These are phyloP conservation scores for Cynodonichthys magdalenae DNA, from an alignment of 2,797 vertebrate species.

Conservation along the genomic window DNA sequence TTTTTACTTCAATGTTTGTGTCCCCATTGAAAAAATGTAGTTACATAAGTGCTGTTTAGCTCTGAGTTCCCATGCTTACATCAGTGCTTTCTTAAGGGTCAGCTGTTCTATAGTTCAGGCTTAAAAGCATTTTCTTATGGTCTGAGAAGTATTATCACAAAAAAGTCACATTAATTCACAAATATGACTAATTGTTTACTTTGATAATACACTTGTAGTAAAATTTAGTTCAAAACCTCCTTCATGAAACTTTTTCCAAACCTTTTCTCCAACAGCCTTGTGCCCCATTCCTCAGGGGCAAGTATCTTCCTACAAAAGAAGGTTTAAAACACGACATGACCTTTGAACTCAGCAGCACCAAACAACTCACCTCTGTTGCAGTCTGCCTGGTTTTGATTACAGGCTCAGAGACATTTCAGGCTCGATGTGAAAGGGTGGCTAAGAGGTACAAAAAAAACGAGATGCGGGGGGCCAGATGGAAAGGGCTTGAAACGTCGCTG, in stretches of 20 bases:
- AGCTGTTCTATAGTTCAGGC: background rate
- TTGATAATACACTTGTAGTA: background rate
- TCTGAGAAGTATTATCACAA: no score
- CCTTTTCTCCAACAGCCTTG: constrained; percentile 15
- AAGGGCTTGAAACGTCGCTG: constrained; percentile 22
- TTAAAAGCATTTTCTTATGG: constrained; percentile 5
- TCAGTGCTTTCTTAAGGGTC: constrained; percentile 32
- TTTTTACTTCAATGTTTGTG: constrained; percentile 38
- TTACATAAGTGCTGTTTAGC: constrained; percentile 33
- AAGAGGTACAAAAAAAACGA: constrained; percentile 28
- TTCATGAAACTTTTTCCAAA: constrained; percentile 18
- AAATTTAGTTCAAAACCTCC: background rate
- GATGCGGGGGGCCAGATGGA: background rate
- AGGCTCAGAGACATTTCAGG: constrained; percentile 46
- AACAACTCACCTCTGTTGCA: constrained; percentile 69
- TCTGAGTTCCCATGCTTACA: constrained; percentile 20
- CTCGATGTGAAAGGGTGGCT: constrained; percentile 50
- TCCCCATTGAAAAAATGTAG: constrained; percentile 34
- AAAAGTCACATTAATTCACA: no score
- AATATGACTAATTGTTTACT: background rate
- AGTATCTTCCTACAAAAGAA: constrained; percentile 43
- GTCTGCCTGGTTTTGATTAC: constrained; percentile 74
- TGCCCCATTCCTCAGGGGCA: constrained; percentile 23
- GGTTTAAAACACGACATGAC: constrained; percentile 51
- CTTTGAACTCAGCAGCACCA: constrained; percentile 70